Evolutionary conservation across 2,113 vertebrate genomes (phyloP).

Genomic region (Telmatochromis brachygnathus): DNA sequence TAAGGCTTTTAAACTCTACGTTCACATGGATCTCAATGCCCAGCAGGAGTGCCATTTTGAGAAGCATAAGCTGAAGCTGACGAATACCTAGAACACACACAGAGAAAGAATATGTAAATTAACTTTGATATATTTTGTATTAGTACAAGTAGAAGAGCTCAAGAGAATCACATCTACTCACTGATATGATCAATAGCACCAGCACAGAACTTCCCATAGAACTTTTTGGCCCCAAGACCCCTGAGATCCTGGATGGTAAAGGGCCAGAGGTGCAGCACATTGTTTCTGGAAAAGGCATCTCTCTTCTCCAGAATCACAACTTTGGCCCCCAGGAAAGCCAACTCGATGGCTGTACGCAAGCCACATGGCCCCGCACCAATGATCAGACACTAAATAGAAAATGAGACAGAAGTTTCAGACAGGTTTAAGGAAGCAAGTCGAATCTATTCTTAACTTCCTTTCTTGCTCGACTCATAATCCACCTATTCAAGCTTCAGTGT

Average conservation of each 20-base stretch:
- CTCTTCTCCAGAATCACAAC: slow-evolving; percentile 95
- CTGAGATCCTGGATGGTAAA: slow-evolving; percentile 95
- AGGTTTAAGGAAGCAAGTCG: background rate
- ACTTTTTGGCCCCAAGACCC: slow-evolving; percentile 95
- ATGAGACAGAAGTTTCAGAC: fast-evolving
- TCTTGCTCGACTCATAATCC: background rate
- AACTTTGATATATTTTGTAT: fast-evolving
- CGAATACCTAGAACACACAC: slow-evolving; percentile 83
- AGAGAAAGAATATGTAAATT: background rate
- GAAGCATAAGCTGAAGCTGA: slow-evolving; percentile 93
- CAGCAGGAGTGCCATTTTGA: slow-evolving; percentile 94
- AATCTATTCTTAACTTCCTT: background rate
- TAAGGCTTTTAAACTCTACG: slow-evolving; percentile 88
- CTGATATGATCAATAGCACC: slow-evolving; percentile 98
- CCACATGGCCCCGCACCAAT: slow-evolving; percentile 97
- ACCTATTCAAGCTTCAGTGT: background rate
- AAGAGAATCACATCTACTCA: slow-evolving; percentile 64
- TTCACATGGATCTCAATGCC: slow-evolving; percentile 98
- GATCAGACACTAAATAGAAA: slow-evolving; percentile 84
- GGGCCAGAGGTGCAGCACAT: slow-evolving; percentile 95
- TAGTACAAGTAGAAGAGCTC: background rate
- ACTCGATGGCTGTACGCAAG: slow-evolving; percentile 92
- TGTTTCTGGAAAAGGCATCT: slow-evolving; percentile 96
- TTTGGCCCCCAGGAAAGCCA: slow-evolving; percentile 90
- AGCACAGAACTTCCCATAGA: slow-evolving; percentile 96